Base-by-base conservation (phyloP, 2,797 vertebrate genomes). In the Eidolon dupreanum region DNA sequence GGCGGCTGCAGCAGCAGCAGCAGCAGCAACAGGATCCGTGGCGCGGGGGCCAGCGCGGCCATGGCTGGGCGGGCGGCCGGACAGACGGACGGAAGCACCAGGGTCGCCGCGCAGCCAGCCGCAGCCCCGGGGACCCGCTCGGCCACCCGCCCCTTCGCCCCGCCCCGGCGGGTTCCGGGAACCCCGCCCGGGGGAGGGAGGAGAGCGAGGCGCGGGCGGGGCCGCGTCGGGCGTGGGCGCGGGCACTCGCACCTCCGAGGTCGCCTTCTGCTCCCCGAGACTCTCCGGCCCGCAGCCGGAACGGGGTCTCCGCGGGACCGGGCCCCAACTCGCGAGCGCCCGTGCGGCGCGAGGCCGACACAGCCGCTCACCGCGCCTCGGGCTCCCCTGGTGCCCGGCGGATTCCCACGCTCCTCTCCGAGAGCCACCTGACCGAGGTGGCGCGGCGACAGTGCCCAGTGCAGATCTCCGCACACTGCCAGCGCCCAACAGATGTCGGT, bases 121-220 rank as follows among this genome's bases (percentile, higher is more conserved):
- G 13, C 65, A 19, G 59, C 41, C 88, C 77, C 55, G 0, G 86
- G 43, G 31, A 66, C 70, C 51, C 33, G 55, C 4, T 36, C 51
- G 6, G 81, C 68, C 24, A 4, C n/a, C 5, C 16, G 24, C 68
- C 65, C 78, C 75, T 73, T 61, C 31, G 81, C 97, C 92, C 94
- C 96, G 95, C 95, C 96, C 94, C 16, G 81, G 90, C 74, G n/a
- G 71, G 88, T 96, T 97, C 96, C 97, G 86, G 97, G 96, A 97
- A 93, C 89, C 86, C 91, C 86, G 93, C 78, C 68, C 1, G 65
- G 75, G 43, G 55, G 75, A 15, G 36, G 57, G 11, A 19, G 55
- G 36, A 51, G 81, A 28, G 36, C 46, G 41, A 43, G n/a, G 65
- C 12, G 9, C 15, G 61, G 10, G 75, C 24, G 24, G 77, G 68